These are phyloP conservation scores for Leptosomus discolor DNA, from an alignment of 2,113 vertebrate genomes.

Conservation along the genomic window DNA sequence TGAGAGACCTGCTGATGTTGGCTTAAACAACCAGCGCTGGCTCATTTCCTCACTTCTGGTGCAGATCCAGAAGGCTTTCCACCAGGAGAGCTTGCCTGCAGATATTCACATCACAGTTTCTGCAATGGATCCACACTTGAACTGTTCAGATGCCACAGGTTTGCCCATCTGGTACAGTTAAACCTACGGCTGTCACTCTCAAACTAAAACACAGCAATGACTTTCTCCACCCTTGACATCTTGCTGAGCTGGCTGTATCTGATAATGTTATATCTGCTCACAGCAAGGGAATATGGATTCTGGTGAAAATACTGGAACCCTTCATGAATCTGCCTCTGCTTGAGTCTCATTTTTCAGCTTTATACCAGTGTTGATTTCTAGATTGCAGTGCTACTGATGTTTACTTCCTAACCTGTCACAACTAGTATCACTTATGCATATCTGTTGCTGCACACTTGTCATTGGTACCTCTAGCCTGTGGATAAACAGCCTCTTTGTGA, in stretches of 20 bases:
- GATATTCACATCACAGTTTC: conserved; percentile 22
- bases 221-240: conserved; percentile 60
- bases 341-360: conserved; percentile 1
- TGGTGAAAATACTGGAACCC: neutral
- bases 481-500: neutral
- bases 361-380: neutral
- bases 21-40: conserved; percentile 27
- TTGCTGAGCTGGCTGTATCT: conserved; percentile 33
- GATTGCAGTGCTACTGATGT: neutral
- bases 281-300: conserved; percentile 16
- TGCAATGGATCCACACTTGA: neutral
- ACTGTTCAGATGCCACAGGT: conserved; percentile 48
- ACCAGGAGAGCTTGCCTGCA: conserved; percentile 48
- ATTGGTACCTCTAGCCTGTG: neutral
- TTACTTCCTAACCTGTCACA: conserved; percentile 2
- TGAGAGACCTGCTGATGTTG: conserved; percentile 55
- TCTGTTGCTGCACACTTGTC: neutral
- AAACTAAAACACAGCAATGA: conserved; percentile 11
- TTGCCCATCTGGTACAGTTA: conserved; percentile 50
- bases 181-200: conserved; percentile 12
- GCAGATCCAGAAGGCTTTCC: conserved; percentile 58
- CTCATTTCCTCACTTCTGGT: conserved; percentile 51
- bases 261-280: neutral
- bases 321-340: neutral
- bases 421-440: neutral